phyloP scores from a whole-genome alignment of 2,113 vertebrate species.

The Vulpes lagopus region DNA sequence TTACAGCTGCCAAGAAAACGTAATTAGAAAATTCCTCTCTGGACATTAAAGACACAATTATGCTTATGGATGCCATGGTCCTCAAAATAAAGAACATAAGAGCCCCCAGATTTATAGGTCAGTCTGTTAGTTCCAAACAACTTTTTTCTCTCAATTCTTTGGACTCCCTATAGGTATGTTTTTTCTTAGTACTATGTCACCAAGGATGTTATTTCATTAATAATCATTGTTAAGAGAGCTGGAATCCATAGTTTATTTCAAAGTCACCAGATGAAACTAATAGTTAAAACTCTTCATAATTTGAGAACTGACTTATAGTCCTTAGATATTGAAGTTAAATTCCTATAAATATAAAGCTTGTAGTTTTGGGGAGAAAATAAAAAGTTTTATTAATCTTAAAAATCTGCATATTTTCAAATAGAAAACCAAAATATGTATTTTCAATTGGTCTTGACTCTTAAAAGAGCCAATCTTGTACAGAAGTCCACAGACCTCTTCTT shows the following conservation, averaged over 20 bases:
- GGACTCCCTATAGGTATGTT: background rate
- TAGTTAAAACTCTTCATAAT: slow-evolving; percentile 50
- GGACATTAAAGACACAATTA: slow-evolving; percentile 32
- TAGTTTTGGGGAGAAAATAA: background rate
- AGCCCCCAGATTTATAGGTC: background rate
- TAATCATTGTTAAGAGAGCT: slow-evolving; percentile 40
- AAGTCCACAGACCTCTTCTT: slow-evolving; percentile 7
- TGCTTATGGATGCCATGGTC: background rate
- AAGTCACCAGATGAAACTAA: slow-evolving; percentile 40
- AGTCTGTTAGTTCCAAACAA: background rate
- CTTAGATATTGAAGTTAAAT: slow-evolving; percentile 52
- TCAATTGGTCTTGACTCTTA: slow-evolving; percentile 8
- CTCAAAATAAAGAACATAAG: slow-evolving; percentile 39
- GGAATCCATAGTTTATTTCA: slow-evolving; percentile 47
- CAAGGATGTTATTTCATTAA: slow-evolving; percentile 38
- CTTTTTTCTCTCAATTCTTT: slow-evolving; percentile 27
- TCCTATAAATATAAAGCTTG: slow-evolving; percentile 28
- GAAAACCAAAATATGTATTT: slow-evolving; percentile 35
- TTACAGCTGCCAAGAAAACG: background rate
- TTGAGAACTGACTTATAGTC: slow-evolving; percentile 21
- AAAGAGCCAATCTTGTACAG: background rate
- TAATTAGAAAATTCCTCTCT: background rate
- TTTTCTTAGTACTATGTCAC: slow-evolving; percentile 28
- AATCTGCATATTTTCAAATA: background rate
- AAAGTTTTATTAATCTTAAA: slow-evolving; percentile 46